phyloP scores from a whole-genome alignment of 2,797 vertebrate genomes.

The Synaphobranchus kaupii region DNA sequence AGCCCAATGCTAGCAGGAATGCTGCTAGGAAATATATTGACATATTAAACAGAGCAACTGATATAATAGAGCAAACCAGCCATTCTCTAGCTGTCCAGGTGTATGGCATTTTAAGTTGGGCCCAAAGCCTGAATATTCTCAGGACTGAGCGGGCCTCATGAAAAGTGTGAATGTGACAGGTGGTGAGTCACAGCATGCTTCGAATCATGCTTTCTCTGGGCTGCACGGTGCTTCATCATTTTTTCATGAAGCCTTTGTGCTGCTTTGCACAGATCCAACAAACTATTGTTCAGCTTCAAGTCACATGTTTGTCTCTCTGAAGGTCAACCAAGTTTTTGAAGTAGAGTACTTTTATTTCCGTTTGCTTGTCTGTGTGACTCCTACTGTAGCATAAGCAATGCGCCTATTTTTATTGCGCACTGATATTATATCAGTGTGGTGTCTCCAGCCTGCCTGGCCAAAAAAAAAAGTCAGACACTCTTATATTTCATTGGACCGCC shows the following conservation, averaged over 20 bases:
- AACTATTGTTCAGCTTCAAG: constrained; percentile 25
- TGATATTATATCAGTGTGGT: not conserved
- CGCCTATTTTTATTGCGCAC: constrained; percentile 7
- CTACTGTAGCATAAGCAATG: constrained; percentile 6
- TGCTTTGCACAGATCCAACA: constrained; percentile 17
- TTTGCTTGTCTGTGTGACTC: not conserved
- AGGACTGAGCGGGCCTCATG: not conserved
- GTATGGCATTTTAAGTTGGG: not conserved
- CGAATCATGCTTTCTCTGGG: constrained; percentile 25
- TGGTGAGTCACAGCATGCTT: constrained; percentile 26
- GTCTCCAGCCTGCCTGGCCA: not conserved
- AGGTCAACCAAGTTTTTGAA: constrained; percentile 34
- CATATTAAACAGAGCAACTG: not conserved
- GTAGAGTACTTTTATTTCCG: not conserved
- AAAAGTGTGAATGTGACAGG: constrained; percentile 25
- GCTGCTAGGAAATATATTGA: not conserved
- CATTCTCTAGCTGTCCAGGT: not conserved
- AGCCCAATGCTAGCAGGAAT: not conserved
- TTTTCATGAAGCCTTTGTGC: constrained; percentile 42
- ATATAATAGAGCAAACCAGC: not conserved
- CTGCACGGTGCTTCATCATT: constrained; percentile 41
- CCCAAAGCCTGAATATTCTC: not conserved
- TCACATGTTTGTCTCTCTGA: constrained; percentile 26
- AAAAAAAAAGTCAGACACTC: too few relatives aligned
- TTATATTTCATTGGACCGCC: too few relatives aligned